These are phyloP conservation scores for Channa argus DNA, from an alignment of 2,113 vertebrate genomes.

Conservation along the genomic window DNA sequence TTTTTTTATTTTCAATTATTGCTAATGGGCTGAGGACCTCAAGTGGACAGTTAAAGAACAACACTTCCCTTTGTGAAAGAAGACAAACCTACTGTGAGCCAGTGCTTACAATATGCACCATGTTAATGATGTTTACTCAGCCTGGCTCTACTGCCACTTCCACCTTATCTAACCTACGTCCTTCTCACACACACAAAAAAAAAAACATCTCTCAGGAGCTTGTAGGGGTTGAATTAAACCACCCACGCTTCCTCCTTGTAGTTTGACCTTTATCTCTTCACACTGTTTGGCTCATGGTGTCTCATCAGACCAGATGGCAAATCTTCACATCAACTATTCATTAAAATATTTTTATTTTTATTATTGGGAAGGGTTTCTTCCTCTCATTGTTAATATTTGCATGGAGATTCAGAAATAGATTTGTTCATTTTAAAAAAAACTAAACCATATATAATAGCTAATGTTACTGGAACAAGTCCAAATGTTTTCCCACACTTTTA, in stretches of 20 bases:
- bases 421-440: too few species aligned
- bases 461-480: too few species aligned
- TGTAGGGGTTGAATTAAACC: slow-evolving; percentile 2
- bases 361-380: background rate
- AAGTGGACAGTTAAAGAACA: slow-evolving; percentile 57
- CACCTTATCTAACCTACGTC: background rate
- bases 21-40: slow-evolving; percentile 58
- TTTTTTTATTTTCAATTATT: background rate
- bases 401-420: background rate
- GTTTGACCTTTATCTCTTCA: slow-evolving; percentile 35
- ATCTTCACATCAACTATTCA: slow-evolving; percentile 23
- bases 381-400: background rate
- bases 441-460: too few species aligned
- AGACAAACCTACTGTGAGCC: background rate
- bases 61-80: slow-evolving; percentile 3
- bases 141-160: background rate
- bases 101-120: background rate
- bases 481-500: too few species aligned
- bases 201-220: background rate
- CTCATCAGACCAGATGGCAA: slow-evolving; percentile 7
- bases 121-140: slow-evolving; percentile 7
- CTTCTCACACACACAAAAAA: background rate
- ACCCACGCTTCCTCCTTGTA: slow-evolving; percentile 2
- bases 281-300: slow-evolving; percentile 4
- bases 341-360: slow-evolving; percentile 9